phyloP scores from a whole-genome alignment of 2,888 invertebrate species.

The Gymnosoma rotundatum region DNA sequence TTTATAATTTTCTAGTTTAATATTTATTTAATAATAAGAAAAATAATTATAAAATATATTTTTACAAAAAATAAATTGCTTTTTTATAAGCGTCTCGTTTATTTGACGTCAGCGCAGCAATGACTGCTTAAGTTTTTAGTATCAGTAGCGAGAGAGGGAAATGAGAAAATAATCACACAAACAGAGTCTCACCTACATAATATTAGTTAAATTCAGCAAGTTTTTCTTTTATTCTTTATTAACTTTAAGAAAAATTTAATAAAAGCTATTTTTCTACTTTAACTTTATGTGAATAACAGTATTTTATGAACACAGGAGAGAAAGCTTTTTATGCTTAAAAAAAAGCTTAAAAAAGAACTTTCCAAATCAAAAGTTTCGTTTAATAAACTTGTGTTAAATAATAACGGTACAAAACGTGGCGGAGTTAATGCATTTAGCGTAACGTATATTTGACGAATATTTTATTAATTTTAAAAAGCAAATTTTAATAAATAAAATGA shows the following conservation, averaged over 20 bases:
- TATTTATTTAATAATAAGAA: constrained; percentile 47
- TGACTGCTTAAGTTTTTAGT: constrained; percentile 53
- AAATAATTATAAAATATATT: constrained; percentile 63
- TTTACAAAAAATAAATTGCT: constrained; percentile 59
- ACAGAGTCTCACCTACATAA: constrained; percentile 16
- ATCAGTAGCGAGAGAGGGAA: constrained; percentile 44
- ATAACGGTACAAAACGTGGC: no score
- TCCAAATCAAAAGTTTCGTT: no score
- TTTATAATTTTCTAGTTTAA: constrained; percentile 27
- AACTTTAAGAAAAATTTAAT: constrained; percentile 5
- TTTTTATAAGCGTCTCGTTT: constrained; percentile 57
- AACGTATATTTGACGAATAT: no score
- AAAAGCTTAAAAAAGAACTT: neutral
- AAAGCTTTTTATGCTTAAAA: neutral
- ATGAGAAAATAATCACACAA: constrained; percentile 23
- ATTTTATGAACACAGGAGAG: neutral
- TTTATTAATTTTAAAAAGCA: no score
- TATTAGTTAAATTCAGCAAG: constrained; percentile 63
- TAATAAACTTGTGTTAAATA: no score
- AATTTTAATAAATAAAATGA: no score
- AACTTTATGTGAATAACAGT: neutral
- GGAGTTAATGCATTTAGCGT: no score
- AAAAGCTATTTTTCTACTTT: constrained; percentile 26
- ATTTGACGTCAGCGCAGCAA: constrained; percentile 63
- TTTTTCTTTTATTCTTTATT: constrained; percentile 9